Evolutionary conservation across 2,888 invertebrate species (phyloP), one percentile per base, ranked within the genome.

Genomic region (Chelonus formosanus): DNA sequence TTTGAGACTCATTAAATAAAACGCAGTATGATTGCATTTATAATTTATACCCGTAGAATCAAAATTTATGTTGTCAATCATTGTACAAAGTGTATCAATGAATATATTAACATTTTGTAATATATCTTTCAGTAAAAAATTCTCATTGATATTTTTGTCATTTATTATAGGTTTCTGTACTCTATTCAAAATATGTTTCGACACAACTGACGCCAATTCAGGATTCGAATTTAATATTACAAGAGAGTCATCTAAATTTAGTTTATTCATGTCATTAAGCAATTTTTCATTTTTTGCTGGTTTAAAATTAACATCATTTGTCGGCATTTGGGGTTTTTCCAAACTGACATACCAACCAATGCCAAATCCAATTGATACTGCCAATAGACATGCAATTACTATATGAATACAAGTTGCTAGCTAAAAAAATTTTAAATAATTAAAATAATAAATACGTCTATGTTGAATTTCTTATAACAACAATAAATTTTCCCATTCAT

Each of bases 281-380:
- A 63, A 54, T 47, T 48, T 47, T 32, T 48, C 61, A 34, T 57
- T 69, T 43, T 67, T 58, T n/a, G 61, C 35, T 47, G 40, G 54
- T 31, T 48, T 31, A 61, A 66, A 64, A 62, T 67, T 59, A 56
- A 67, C 47, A 8, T 61, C 58, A 44, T 36, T 59, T 5, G 59
- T 35, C 32, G 66, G 44, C 8, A 69, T 48, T 53, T 65, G 57
- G 57, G 64, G 59, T 31, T 69, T 63, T 34, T 60, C 67, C 63
- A 53, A 63, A 35, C 64, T 54, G 47, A 67, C 43, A 20, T 65
- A 60, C 40, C 66, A 66, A 6, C 69, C 69, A 43, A 67, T 69
- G 43, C 71, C 69, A 43, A 71, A 66, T 40, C 69, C 71, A 53
- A 71, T 63, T 8, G 63, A 50, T 8, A 64, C 69, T 31, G 71